Base-by-base conservation (phyloP, 1,140 invertebrate genomes). In the Zaprionus camerounensis region DNA sequence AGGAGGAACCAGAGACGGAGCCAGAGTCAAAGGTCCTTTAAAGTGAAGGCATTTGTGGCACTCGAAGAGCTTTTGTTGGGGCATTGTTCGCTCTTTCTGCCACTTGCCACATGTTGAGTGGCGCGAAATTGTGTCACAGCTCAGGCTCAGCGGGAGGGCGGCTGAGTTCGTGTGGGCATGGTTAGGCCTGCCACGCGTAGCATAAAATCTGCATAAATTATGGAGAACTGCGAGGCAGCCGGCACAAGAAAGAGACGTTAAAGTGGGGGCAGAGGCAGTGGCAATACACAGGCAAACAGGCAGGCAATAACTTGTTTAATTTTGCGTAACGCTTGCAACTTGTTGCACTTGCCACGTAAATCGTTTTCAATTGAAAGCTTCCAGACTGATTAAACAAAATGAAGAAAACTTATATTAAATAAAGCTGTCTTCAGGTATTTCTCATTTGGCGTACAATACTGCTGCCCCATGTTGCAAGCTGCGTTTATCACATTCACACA, bases 141-240 rank as follows among this genome's bases (percentile, higher is more conserved):
- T 64, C 74, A 76, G 68, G 65, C 46, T 20, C 72, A 71, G 68
- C 73, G 61, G 67, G 68, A 28, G 68, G 64, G 78, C 36, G 46
- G 41, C 2, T 46, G 41, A n/a, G n/a, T 41, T 41, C 6, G 13
- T 2, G 38, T 41, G 57, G 15, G 34, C 38, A 63, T 28, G 58
- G 80, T 59, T 63, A 58, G 62, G 55, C 58, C 28, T 51, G 78
- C 78, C 84, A 88, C 81, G 84, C 84, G 84, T 81, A 84, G 81
- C 84, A 88, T 88, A 72, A 88, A 84, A 88, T 88, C 88, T 88
- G 64, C 84, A 88, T 88, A 88, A 81, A 88, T 88, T 88, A 90
- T 20, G 20, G 88, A 75, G 69, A 73, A 59, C 55, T 69, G 3
- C 9, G 31, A 34, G 76, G 59, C 78, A 77, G 62, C 28, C 28